Percentiles rank a stretch among this genome's conserved stretches.
Conservation (phyloP, 2,888 invertebrate genomes). For the Mycalesis mineus region DNA sequence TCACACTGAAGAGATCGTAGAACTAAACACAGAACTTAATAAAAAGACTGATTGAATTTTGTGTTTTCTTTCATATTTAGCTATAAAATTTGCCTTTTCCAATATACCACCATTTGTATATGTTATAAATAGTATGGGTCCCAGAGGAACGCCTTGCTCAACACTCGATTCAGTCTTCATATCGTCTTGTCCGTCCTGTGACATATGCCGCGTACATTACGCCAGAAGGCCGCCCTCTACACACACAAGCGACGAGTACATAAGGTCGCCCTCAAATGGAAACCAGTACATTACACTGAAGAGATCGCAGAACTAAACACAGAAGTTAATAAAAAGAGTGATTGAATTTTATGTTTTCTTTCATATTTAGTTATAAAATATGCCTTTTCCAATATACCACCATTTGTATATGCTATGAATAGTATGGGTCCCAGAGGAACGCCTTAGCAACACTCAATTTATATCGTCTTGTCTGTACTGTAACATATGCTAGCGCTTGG, state of each 20-base stretch:
- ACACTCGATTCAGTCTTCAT: no score
- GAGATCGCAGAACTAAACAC: neutral
- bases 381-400: neutral
- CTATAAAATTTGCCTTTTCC: neutral
- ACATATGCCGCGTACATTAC: conserved; percentile 50
- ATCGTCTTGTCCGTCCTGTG: conserved; percentile 37
- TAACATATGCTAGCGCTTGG: no score
- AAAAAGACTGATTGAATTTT: neutral
- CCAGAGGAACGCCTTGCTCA: neutral
- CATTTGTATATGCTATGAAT: neutral
- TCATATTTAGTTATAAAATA: neutral
- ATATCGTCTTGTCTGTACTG: conserved; percentile 35
- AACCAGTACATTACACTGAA: neutral
- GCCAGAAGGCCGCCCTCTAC: conserved; percentile 50
- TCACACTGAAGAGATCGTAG: neutral
- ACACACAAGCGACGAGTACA: conserved; percentile 50
- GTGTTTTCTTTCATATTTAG: neutral
- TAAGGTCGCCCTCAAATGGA: conserved; percentile 31
- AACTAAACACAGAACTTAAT: neutral
- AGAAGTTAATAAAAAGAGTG: neutral
- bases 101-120: neutral
- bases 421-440: neutral
- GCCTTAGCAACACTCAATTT: no score
- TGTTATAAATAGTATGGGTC: neutral
- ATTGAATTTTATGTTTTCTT: neutral